Evolutionary conservation across 2,888 invertebrate species (phyloP).

Genomic region (Heteromurus nitidus): DNA sequence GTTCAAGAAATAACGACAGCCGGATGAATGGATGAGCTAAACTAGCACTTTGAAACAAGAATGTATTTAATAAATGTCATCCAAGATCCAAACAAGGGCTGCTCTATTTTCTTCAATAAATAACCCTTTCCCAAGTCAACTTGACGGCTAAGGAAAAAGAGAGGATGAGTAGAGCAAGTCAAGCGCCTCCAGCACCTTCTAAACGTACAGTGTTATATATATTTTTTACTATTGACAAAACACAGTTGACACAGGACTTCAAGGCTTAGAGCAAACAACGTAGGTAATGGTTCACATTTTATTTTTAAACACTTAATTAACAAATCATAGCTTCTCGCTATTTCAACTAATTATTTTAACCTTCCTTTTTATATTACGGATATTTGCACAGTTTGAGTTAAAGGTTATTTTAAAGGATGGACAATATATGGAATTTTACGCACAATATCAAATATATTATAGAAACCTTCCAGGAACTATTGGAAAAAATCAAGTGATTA

Average conservation of each 20-base stretch:
- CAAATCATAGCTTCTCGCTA: too few relatives aligned
- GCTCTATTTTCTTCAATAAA: slow-evolving; percentile 62
- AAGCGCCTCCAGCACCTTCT: not conserved
- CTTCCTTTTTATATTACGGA: too few relatives aligned
- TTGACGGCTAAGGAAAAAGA: slow-evolving; percentile 27
- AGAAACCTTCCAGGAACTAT: too few relatives aligned
- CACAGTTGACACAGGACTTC: slow-evolving; percentile 6
- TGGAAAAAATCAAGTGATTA: too few relatives aligned
- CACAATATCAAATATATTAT: too few relatives aligned
- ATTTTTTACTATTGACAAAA: not conserved
- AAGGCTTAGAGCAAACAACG: too few relatives aligned
- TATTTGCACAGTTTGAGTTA: too few relatives aligned
- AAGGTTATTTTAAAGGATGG: too few relatives aligned
- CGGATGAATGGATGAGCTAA: slow-evolving; percentile 66
- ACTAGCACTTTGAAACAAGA: slow-evolving; percentile 60
- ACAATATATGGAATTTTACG: too few relatives aligned
- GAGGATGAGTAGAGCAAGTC: not conserved
- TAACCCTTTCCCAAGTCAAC: slow-evolving; percentile 42
- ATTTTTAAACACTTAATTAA: too few relatives aligned
- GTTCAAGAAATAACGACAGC: slow-evolving; percentile 59
- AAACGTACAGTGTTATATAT: not conserved
- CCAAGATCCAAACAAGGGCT: slow-evolving; percentile 64
- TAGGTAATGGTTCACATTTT: too few relatives aligned
- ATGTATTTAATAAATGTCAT: slow-evolving; percentile 67
- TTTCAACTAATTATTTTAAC: too few relatives aligned